phyloP scores from a whole-genome alignment of 2,797 vertebrate genomes.

The Hypotaenidia okinawae region DNA sequence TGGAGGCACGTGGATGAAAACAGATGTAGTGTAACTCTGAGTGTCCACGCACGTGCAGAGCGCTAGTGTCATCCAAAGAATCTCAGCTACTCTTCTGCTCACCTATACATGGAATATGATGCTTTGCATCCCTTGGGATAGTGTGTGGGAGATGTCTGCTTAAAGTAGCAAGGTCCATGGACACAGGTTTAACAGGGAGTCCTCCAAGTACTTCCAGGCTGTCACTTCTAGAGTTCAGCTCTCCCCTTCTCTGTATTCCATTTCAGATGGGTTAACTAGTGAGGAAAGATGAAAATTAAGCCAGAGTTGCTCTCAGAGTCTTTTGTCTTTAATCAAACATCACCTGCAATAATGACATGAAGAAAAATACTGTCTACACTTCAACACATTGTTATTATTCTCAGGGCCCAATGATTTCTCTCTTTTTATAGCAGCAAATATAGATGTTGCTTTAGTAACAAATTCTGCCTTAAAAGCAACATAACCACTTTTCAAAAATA shows the following conservation, averaged over 20 bases:
- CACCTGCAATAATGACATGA: not conserved
- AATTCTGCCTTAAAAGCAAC: not conserved
- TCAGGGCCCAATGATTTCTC: not conserved
- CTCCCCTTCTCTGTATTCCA: not conserved
- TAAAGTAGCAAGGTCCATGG: not conserved
- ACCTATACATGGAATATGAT: not conserved
- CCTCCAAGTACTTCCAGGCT: not conserved
- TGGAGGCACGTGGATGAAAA: not conserved
- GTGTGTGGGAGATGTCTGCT: not conserved
- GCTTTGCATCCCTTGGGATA: not conserved
- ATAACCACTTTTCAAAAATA: not conserved
- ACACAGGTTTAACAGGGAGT: not conserved
- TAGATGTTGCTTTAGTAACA: not conserved
- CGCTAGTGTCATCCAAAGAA: fast-evolving
- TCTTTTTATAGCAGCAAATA: not conserved
- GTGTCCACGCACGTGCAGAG: not conserved
- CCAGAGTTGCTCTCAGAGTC: not conserved
- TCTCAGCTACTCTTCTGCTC: not conserved
- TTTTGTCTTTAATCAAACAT: not conserved
- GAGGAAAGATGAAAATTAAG: not conserved
- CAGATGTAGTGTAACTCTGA: not conserved
- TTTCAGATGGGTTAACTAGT: not conserved
- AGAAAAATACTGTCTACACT: not conserved
- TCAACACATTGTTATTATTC: not conserved
- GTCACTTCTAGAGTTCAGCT: not conserved